Evolutionary conservation across 2,113 vertebrate species (phyloP), one percentile per base, ranked within the genome.

Genomic region (Gambusia holbrooki): DNA sequence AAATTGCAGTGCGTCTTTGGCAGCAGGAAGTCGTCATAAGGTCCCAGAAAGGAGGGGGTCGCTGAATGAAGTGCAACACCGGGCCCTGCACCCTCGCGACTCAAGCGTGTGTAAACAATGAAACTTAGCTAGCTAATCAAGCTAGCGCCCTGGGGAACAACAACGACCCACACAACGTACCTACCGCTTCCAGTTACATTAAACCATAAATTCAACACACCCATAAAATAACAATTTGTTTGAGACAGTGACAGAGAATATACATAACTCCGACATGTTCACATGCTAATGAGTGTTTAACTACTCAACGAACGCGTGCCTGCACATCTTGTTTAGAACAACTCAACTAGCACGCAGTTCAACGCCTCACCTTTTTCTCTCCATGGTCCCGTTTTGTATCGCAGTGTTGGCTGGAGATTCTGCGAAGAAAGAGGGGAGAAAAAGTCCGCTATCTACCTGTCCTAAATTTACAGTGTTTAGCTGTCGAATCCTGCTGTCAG

Each of bases 281-380:
- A 66, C 70, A 80, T 51, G 60, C 76, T 61, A 58, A 48, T 29
- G 65, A 81, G 13, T 62, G 74, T 80, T 74, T 69, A 79, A 80
- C 66, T 82, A 69, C 58, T 65, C 27, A 35, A n/a, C 71, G 77
- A 42, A 29, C 73, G 77, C 40, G 73, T 76, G 76, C 28, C 45
- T 72, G 77, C 80, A 60, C 63, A 75, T 84, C 62, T 89, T 79
- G 80, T 94, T 65, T 94, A 77, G 92, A 92, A 94, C 92, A 92
- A 94, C 93, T 89, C 93, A 86, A 89, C 73, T 89, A 90, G 32
- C 0, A 1, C 9, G 67, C 28, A 12, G 48, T 48, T 15, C 14
- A 27, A 51, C 93, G 93, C 90, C 96, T 91, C 93, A 97, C 94
- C 97, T 96, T 95, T 97, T 97, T 94, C 95, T 96, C 79, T 98